A percentile compares a stretch with the other conserved stretches of the same genome.
phyloP scores from a whole-genome alignment of 2,888 invertebrate species.

The Resseliella maxima region DNA sequence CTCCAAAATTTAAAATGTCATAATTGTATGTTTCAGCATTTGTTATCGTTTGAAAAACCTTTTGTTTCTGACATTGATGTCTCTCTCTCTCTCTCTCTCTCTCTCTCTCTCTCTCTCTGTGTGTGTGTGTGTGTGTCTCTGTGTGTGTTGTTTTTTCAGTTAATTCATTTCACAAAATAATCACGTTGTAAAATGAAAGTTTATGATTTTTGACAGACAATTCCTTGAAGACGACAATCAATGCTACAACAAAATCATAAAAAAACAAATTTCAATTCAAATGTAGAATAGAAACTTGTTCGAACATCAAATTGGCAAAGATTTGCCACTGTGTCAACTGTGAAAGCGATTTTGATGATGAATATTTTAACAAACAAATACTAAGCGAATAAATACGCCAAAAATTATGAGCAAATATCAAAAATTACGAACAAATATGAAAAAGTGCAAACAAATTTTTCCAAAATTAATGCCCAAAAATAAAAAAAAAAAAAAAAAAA shows the following conservation, averaged over 20 bases:
- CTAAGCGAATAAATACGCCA: background rate
- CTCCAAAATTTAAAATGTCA: slow-evolving; percentile 18
- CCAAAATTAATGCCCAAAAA: background rate
- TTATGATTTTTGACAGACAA: background rate
- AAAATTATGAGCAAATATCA: no score
- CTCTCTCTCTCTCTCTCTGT: background rate
- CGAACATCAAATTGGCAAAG: background rate
- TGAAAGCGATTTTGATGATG: background rate
- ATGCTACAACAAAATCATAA: background rate
- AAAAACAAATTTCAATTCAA: no score
- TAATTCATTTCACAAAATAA: background rate
- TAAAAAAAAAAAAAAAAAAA: background rate
- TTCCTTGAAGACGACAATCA: slow-evolving; percentile 6
- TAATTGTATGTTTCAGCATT: slow-evolving; percentile 10
- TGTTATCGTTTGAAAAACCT: background rate
- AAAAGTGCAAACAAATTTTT: background rate
- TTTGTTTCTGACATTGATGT: slow-evolving; percentile 23
- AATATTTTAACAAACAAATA: slow-evolving; percentile 1
- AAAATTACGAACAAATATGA: no score
- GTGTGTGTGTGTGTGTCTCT: no score
- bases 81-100: background rate
- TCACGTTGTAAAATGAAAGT: background rate
- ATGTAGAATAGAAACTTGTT: no score
- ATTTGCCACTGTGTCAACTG: slow-evolving; percentile 6
- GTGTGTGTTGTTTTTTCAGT: no score